Conservation (phyloP, 1,140 invertebrate species). For the Drosophila jambulina region DNA sequence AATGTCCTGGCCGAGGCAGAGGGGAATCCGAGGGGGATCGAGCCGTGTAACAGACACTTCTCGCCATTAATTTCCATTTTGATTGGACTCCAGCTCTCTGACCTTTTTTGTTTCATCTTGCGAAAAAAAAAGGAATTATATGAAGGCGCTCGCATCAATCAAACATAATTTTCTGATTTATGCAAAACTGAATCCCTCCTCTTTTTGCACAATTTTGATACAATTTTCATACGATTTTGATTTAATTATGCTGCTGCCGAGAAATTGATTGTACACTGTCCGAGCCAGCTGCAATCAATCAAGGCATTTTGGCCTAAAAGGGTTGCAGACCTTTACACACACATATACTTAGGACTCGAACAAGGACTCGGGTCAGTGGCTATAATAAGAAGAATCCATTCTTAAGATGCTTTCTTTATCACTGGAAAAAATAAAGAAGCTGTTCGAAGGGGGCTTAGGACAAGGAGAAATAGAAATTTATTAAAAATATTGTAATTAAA, state of each 20-base stretch:
- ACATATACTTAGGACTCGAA: slow-evolving; percentile 1
- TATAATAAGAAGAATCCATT: slow-evolving; percentile 8
- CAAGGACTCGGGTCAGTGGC: slow-evolving; percentile 12
- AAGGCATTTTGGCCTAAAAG: slow-evolving; percentile 30
- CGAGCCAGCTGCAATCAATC: slow-evolving; percentile 54
- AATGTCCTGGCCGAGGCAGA: slow-evolving; percentile 20
- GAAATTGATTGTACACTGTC: slow-evolving; percentile 58
- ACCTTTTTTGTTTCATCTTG: slow-evolving; percentile 30
- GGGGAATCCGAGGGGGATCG: background rate
- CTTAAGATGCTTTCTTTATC: background rate
- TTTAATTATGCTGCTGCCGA: slow-evolving; percentile 60
- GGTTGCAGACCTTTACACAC: slow-evolving; percentile 26
- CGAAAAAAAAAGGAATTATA: background rate
- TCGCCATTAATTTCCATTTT: slow-evolving; percentile 60
- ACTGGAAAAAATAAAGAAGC: slow-evolving; percentile 6
- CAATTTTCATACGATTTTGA: slow-evolving; percentile 38
- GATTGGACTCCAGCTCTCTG: slow-evolving; percentile 25
- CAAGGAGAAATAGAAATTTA: background rate
- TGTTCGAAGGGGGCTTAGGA: too few species aligned
- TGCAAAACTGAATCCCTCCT: slow-evolving; percentile 30
- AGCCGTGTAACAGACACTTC: slow-evolving; percentile 44
- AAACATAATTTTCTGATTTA: slow-evolving; percentile 60
- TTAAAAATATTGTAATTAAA: background rate
- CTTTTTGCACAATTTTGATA: slow-evolving; percentile 34
- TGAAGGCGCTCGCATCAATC: slow-evolving; percentile 53